Evolutionary conservation across 2,888 invertebrate genomes (phyloP), one percentile per base, ranked within the genome.

Genomic region (Zaprionus bogoriensis): DNA sequence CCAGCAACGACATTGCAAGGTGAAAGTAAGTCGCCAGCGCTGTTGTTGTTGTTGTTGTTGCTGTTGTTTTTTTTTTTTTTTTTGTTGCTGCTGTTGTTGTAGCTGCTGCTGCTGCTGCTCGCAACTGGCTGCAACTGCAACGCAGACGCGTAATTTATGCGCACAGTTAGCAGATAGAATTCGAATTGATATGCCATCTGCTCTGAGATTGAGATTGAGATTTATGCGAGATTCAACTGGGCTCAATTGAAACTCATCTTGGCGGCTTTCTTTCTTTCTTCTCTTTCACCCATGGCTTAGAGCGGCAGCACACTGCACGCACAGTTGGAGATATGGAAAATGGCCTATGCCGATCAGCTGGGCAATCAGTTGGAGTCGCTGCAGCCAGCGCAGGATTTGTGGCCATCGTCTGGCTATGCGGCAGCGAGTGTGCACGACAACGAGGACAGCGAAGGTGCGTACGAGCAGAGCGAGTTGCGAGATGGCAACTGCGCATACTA

Each of bases 291-390:
- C 12, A 4, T 44, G 36, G 30, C 48, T 90, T 23, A 96, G 96
- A 94, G 95, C 87, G 97, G 97, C 45, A 95, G 95, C 89, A 95
- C 95, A 81, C 91, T 98, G 70, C 95, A 95, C 90, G 97, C 97
- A 22, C 96, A 97, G 88, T 91, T 98, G 87, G 97, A 97, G 91
- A 96, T 98, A 80, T 98, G 97, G 97, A 96, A 96, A 91, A 95
- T 95, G 62, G 96, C 96, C 6, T 92, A 94, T 75, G 92, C 93
- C 69, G 93, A 93, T 89, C 79, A 79, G 67, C 62, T 83, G 59
- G 72, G 76, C 64, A 61, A 51, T 17, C 63, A 61, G 46, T 53
- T 69, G 57, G 63, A 59, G n/a, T 9, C 46, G 12, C 45, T 46
- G n/a, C 72, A 59, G 65, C 46, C 71, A 39, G 20, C 63, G 36